These are phyloP conservation scores for Capitulum mitella DNA, from an alignment of 2,888 invertebrate species.

Conservation along the genomic window DNA sequence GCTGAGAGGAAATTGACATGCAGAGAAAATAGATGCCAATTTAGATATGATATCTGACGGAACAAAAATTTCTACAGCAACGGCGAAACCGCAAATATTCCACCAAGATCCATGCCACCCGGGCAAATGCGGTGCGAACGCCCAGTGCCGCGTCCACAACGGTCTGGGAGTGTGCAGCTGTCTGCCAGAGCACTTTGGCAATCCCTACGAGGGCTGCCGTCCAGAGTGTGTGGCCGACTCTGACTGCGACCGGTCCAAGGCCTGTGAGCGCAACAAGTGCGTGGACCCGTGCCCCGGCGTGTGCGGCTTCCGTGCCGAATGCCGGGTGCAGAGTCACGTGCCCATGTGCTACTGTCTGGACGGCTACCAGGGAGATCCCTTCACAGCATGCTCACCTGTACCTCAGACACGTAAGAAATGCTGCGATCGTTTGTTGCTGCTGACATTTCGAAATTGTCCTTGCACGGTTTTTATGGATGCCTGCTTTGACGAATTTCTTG, in stretches of 20 bases:
- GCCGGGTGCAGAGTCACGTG: slow-evolving; percentile 65
- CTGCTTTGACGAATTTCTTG: too few species aligned
- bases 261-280: slow-evolving; percentile 59
- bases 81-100: background rate
- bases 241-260: slow-evolving; percentile 62
- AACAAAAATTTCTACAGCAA: background rate
- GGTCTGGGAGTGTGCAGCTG: slow-evolving; percentile 39
- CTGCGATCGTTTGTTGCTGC: too few species aligned
- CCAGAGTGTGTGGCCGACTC: slow-evolving; percentile 69
- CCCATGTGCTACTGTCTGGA: slow-evolving; percentile 65
- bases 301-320: slow-evolving; percentile 66
- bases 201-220: slow-evolving; percentile 43
- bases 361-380: slow-evolving; percentile 39
- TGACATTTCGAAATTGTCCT: too few species aligned
- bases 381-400: slow-evolving; percentile 55
- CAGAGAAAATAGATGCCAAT: too few species aligned
- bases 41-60: too few species aligned
- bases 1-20: too few species aligned
- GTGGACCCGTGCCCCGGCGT: slow-evolving; percentile 61
- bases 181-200: slow-evolving; percentile 51
- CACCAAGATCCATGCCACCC: slow-evolving; percentile 30
- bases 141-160: slow-evolving; percentile 67
- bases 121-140: slow-evolving; percentile 59
- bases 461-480: too few species aligned
- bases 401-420: background rate